Base-by-base conservation (phyloP, 2,888 invertebrate species). In the Watsonalla binaria region DNA sequence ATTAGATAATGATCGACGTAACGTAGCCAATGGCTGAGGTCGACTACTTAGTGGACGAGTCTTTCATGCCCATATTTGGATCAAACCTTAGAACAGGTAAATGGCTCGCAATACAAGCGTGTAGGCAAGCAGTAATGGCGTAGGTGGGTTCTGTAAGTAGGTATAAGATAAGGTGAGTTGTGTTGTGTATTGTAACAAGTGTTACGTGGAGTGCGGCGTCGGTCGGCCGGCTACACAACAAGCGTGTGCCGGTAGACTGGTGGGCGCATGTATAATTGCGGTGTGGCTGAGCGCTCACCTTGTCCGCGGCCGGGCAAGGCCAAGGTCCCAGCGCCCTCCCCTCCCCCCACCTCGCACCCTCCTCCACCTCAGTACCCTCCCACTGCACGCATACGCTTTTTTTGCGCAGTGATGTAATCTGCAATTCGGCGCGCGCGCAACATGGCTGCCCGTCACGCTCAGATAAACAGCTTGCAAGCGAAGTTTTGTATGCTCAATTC, bases 381-480 rank as follows among this genome's bases (percentile, higher is more conserved):
- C 60, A 63, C 64, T 76, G 70, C 72, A 74, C 78, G 80, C 78
- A 82, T 82, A 81, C 78, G 76, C 79, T 75, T 82, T 86, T 89
- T 89, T 89, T 88, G 86, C 83, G 76, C 80, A 79, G 79, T 90
- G 90, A 90, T 89, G 88, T 90, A 89, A 89, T 86, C 82, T 75
- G 78, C 83, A 84, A 83, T 88, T 89, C 83, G 86, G 86, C 86
- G 84, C 80, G 77, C 77, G 82, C 79, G 84, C 86, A 84, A 82
- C 83, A 82, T 85, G 84, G 85, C 86, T 70, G 78, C 74, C 72
- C 62, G 56, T 58, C 61, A 59, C 59, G 63, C 70, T 70, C 62
- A 54, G 59, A 58, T 64, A 59, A 65, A 63, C 67, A 61, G 51
- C 54, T 53, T 56, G 42, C 50, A 37, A 49, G 49, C 47, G 47